Conservation (phyloP, 2,113 vertebrate species). For the Tapirus terrestris region DNA sequence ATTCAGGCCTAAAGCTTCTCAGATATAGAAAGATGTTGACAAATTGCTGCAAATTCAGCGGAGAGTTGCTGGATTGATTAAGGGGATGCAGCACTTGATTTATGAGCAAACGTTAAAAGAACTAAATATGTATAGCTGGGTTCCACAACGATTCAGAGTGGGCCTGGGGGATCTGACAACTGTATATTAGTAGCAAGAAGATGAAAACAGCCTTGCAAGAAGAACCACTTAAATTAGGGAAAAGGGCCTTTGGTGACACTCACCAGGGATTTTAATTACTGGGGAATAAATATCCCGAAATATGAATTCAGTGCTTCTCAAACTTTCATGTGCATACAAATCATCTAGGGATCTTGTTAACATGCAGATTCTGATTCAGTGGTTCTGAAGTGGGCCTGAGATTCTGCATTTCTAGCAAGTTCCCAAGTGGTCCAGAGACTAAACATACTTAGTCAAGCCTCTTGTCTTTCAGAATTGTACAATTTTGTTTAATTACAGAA, state of each 20-base stretch:
- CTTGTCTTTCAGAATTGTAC: not conserved
- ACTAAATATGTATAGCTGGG: conserved; percentile 78
- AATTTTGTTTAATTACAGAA: not conserved
- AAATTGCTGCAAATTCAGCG: conserved; percentile 76
- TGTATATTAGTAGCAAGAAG: conserved; percentile 63
- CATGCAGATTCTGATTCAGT: conserved; percentile 12
- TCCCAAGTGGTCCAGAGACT: not conserved
- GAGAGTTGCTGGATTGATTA: conserved; percentile 77
- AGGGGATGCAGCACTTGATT: conserved; percentile 72
- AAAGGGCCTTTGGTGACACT: conserved; percentile 56
- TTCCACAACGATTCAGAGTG: conserved; percentile 47
- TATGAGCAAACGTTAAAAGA: conserved; percentile 79
- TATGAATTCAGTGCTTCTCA: conserved; percentile 43
- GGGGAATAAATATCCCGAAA: conserved; percentile 48
- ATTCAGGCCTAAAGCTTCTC: conserved; percentile 70
- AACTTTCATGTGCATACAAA: not conserved
- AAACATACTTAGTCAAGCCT: not conserved
- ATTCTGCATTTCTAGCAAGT: conserved; percentile 32
- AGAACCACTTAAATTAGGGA: conserved; percentile 50
- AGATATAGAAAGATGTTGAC: conserved; percentile 78
- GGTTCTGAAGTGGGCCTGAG: not conserved
- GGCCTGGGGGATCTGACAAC: conserved; percentile 58
- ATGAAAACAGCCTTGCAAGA: conserved; percentile 57
- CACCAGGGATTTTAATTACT: conserved; percentile 68
- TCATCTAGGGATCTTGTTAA: conserved; percentile 35